Percentiles rank a stretch among this genome's conserved stretches.
These are phyloP conservation scores for Peromyscus nudipes DNA, from an alignment of 2,797 vertebrate genomes.

Conservation along the genomic window DNA sequence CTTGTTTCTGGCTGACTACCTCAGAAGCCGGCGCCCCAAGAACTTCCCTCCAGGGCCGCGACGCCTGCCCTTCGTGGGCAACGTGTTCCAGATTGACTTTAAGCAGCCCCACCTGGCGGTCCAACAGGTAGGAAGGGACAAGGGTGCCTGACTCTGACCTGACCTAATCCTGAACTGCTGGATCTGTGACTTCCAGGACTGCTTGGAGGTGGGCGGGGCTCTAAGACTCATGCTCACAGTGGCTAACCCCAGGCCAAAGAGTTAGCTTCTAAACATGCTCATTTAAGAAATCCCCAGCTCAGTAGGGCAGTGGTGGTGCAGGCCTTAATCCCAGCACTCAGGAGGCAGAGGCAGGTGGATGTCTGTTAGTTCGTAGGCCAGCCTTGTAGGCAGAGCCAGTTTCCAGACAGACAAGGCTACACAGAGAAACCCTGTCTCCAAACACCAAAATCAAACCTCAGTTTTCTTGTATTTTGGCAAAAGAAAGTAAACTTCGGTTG, in stretches of 20 bases:
- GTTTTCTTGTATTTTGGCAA: neutral
- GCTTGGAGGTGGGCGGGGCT: neutral
- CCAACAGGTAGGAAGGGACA: constrained; percentile 29
- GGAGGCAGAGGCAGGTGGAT: too few species aligned
- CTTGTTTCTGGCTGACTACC: constrained; percentile 41
- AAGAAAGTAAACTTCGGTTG: neutral
- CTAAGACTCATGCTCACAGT: neutral
- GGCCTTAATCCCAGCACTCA: too few species aligned
- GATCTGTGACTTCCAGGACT: neutral
- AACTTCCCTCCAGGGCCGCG: constrained; percentile 62
- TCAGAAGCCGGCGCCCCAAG: constrained; percentile 37
- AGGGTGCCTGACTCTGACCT: neutral
- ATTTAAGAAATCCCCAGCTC: neutral
- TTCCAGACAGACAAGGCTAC: neutral
- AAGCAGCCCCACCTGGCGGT: neutral
- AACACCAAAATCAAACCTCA: too few species aligned
- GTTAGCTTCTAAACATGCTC: neutral
- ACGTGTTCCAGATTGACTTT: neutral
- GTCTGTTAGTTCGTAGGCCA: neutral
- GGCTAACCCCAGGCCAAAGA: neutral
- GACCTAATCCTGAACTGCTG: neutral
- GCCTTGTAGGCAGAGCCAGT: neutral
- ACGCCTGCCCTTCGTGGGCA: constrained; percentile 43
- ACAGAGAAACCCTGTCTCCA: neutral
- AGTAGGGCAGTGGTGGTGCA: neutral